Percentiles rank a stretch among this genome's conserved stretches.
Conservation (phyloP, 1,140 invertebrate species). For the Dinoponera quadriceps region DNA sequence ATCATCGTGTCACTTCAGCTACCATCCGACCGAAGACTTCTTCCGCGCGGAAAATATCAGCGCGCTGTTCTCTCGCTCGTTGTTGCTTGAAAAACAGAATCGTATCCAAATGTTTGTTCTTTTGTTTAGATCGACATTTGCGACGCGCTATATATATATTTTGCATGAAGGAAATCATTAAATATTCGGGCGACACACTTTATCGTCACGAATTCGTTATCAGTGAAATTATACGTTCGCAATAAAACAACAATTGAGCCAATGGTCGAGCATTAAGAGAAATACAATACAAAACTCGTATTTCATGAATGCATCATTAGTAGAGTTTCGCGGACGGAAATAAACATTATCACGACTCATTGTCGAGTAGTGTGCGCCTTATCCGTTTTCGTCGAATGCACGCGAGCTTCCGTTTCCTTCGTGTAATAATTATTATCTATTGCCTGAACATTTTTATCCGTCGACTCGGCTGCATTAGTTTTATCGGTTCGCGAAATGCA, state of each 20-base stretch:
- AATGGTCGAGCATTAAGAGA: slow-evolving; percentile 7
- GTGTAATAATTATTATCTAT: slow-evolving; percentile 76
- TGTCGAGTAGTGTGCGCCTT: slow-evolving; percentile 66
- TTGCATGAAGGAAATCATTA: no score
- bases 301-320: slow-evolving; percentile 61
- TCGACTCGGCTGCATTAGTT: slow-evolving; percentile 70
- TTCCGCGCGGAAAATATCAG: no score
- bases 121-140: background rate
- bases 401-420: slow-evolving; percentile 75
- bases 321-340: slow-evolving; percentile 62
- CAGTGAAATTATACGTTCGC: slow-evolving; percentile 4
- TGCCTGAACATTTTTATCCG: slow-evolving; percentile 68
- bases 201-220: background rate
- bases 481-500: slow-evolving; percentile 63
- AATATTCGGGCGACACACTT: no score
- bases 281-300: slow-evolving; percentile 18
- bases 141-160: no score
- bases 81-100: no score
- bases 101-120: no score
- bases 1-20: slow-evolving; percentile 22
- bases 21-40: background rate
- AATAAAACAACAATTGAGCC: slow-evolving; percentile 15
- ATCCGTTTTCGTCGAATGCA: slow-evolving; percentile 64
- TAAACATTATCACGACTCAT: slow-evolving; percentile 72
- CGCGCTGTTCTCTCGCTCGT: no score